Base-by-base conservation (phyloP, 2,113 vertebrate species). In the Haliaeetus leucogaster region DNA sequence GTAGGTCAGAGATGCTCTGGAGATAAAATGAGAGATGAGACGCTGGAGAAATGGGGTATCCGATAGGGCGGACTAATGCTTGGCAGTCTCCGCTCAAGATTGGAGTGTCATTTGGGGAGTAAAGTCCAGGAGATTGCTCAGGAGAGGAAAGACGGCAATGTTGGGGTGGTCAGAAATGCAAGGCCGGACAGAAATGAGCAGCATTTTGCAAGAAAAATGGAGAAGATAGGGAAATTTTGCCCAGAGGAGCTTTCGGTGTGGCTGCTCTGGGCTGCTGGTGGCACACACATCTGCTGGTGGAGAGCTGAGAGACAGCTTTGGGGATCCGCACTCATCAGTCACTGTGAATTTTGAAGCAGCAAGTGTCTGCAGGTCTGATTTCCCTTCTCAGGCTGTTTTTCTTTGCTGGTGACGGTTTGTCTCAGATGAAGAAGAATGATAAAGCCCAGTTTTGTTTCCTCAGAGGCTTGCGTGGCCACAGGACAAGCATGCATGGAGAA, bases 51-150 rank as follows among this genome's bases (percentile, higher is more conserved):
- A 45, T 8, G 25, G n/a, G 18, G 8, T n/a, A 30, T 25, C 14
- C 0, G 3, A 16, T 20, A 76, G 27, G 43, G 32, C 36, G n/a
- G 58, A 38, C 13, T 2, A 3, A 67, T 21, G 38, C 0, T 1
- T 38, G 61, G 20, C 55, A 18, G 5, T 26, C 67, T 27, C 74
- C 82, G 55, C n/a, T 59, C 38, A 2, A 59, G 50, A 4, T 0
- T 26, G 47, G 18, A 20, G 5, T 67, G 74, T 38, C 17, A 50
- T 14, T 3, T 27, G 9, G 8, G 7, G 11, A 21, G 16, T 40
- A 5, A 59, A 52, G 16, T 26, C 72, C 68, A 26, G 21, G 45
- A 89, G 38, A 8, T 25, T 15, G 20, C 36, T 55, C 43, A 43
- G 40, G 29, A 68, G 52, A 16, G 52, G 43, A 65, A 72, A 26